Evolutionary conservation across 2,797 vertebrate species (phyloP).

Genomic region (Taeniopygia guttata): DNA sequence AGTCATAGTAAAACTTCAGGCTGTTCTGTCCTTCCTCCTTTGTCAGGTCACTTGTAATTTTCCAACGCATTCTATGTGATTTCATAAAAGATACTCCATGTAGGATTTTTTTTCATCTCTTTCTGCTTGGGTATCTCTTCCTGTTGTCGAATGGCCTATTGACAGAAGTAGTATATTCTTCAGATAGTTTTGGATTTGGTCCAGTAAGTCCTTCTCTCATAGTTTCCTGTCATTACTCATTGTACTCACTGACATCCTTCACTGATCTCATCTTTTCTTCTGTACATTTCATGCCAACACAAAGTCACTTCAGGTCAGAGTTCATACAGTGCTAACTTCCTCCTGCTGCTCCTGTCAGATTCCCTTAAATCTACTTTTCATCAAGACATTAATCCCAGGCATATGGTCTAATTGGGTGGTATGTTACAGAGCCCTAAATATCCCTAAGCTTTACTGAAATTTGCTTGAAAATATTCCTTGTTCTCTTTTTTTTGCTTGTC

Average conservation of each 20-base stretch:
- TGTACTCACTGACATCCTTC: background rate
- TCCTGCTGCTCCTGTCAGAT: slow-evolving; percentile 22
- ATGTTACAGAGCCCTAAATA: background rate
- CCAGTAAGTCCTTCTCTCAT: background rate
- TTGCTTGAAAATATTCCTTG: background rate
- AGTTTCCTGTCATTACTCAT: slow-evolving; percentile 34
- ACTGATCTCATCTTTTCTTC: slow-evolving; percentile 54
- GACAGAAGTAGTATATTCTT: background rate
- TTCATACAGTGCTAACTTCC: slow-evolving; percentile 9
- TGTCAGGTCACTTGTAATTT: background rate
- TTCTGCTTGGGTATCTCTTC: background rate
- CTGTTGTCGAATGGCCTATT: background rate
- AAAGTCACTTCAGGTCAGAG: slow-evolving; percentile 39
- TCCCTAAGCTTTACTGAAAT: background rate
- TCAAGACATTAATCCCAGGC: background rate
- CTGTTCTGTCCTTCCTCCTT: background rate
- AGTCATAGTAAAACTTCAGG: background rate
- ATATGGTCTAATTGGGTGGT: slow-evolving; percentile 9
- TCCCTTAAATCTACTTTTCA: slow-evolving; percentile 30
- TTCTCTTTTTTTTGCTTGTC: background rate
- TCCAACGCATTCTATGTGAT: background rate
- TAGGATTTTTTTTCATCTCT: background rate
- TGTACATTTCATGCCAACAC: background rate
- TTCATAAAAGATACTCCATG: background rate
- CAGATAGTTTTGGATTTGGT: slow-evolving; percentile 26